These are phyloP conservation scores for Drosophila truncata DNA, from an alignment of 1,140 invertebrate species.

Conservation along the genomic window DNA sequence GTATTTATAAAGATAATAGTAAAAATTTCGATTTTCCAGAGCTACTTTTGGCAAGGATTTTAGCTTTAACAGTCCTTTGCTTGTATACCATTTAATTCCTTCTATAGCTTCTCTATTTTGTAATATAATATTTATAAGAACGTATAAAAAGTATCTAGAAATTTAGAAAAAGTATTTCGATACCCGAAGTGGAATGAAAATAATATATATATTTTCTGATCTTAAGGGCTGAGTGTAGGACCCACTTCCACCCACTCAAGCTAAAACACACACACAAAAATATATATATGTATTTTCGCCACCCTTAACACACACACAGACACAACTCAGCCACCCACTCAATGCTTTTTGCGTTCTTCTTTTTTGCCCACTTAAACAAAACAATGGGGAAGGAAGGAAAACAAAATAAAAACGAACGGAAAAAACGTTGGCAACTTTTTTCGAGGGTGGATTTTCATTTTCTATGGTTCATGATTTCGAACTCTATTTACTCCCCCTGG, in stretches of 20 bases:
- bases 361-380: constrained; percentile 68
- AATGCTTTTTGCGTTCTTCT: constrained; percentile 71
- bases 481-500: constrained; percentile 70
- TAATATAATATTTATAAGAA: background rate
- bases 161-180: background rate
- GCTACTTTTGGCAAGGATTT: background rate
- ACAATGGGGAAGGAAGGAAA: constrained; percentile 59
- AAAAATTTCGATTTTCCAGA: background rate
- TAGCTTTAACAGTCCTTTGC: too few relatives aligned
- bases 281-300: constrained; percentile 11
- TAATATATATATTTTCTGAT: background rate
- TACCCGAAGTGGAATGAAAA: background rate
- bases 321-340: constrained; percentile 32
- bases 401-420: constrained; percentile 51
- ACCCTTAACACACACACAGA: constrained; percentile 28
- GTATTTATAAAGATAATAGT: too few relatives aligned
- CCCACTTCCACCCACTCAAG: constrained; percentile 30
- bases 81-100: too few relatives aligned
- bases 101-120: too few relatives aligned
- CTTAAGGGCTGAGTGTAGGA: background rate
- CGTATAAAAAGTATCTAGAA: background rate
- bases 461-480: constrained; percentile 82
- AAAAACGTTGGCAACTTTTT: constrained; percentile 74
- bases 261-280: constrained; percentile 28
- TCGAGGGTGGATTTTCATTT: constrained; percentile 82